Conservation (phyloP, 2,113 vertebrate genomes). For the Mola mola region DNA sequence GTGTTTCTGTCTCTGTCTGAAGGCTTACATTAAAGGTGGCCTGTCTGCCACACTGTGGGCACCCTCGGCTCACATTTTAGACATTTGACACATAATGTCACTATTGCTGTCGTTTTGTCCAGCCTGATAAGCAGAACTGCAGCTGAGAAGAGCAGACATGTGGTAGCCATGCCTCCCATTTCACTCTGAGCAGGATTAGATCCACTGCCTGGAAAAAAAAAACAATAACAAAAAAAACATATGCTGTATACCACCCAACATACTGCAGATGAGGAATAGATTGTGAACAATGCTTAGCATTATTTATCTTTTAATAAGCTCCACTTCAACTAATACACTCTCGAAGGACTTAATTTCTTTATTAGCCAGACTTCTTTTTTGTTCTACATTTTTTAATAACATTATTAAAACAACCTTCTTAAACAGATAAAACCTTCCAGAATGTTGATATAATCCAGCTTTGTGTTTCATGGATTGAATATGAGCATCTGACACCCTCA, state of each 20-base stretch:
- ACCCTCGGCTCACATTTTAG: slow-evolving; percentile 34
- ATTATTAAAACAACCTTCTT: no score
- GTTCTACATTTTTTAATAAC: no score
- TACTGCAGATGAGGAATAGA: slow-evolving; percentile 34
- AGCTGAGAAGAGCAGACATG: slow-evolving; percentile 57
- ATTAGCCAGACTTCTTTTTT: no score
- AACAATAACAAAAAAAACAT: no score
- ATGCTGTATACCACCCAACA: slow-evolving; percentile 25
- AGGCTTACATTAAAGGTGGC: slow-evolving; percentile 39
- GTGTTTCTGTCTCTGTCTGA: no score
- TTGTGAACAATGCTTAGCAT: slow-evolving; percentile 15
- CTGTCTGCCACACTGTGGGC: slow-evolving; percentile 18
- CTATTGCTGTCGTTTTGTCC: slow-evolving; percentile 49
- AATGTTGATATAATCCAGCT: no score
- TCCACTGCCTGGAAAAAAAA: slow-evolving; percentile 47
- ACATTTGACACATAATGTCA: slow-evolving; percentile 58
- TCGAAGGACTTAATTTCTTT: no score
- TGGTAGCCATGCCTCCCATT: slow-evolving; percentile 49
- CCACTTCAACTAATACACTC: no score
- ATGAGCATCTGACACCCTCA: no score
- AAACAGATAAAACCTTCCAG: no score
- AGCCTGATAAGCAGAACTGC: slow-evolving; percentile 56
- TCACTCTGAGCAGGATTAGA: slow-evolving; percentile 56
- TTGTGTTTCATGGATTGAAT: no score
- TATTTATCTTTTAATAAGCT: slow-evolving; percentile 51